Evolutionary conservation across 2,797 vertebrate species (phyloP).

Genomic region (Lacerta agilis): DNA sequence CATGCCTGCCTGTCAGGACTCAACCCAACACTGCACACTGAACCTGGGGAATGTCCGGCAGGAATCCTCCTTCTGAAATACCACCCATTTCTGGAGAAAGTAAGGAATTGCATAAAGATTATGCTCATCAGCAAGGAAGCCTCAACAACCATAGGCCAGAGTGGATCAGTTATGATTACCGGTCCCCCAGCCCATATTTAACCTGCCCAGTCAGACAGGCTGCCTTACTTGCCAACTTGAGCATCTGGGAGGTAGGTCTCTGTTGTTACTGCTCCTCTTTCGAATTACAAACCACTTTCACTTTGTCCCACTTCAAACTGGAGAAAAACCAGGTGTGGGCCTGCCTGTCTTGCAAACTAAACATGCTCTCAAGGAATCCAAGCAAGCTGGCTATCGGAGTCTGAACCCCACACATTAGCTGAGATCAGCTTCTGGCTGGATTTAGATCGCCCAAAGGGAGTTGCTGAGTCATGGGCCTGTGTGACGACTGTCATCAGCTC

Average conservation of each 20-base stretch:
- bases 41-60: background rate
- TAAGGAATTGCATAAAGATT: conserved; percentile 1
- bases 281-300: background rate
- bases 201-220: background rate
- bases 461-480: conserved; percentile 72
- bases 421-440: conserved; percentile 77
- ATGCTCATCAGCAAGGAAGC: conserved; percentile 49
- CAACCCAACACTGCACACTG: background rate
- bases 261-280: background rate
- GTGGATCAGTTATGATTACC: background rate
- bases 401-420: conserved; percentile 59
- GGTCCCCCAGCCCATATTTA: no score
- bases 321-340: background rate
- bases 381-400: background rate
- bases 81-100: background rate
- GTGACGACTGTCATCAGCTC: conserved; percentile 71
- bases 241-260: background rate
- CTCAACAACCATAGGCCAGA: conserved; percentile 50
- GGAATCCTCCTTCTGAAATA: background rate
- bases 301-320: background rate
- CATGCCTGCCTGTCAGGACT: background rate
- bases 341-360: background rate
- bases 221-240: background rate
- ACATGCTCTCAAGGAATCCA: background rate
- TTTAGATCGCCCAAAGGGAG: conserved; percentile 71